These are phyloP conservation scores for Gymnodraco acuticeps DNA, from an alignment of 2,797 vertebrate genomes.

Conservation along the genomic window DNA sequence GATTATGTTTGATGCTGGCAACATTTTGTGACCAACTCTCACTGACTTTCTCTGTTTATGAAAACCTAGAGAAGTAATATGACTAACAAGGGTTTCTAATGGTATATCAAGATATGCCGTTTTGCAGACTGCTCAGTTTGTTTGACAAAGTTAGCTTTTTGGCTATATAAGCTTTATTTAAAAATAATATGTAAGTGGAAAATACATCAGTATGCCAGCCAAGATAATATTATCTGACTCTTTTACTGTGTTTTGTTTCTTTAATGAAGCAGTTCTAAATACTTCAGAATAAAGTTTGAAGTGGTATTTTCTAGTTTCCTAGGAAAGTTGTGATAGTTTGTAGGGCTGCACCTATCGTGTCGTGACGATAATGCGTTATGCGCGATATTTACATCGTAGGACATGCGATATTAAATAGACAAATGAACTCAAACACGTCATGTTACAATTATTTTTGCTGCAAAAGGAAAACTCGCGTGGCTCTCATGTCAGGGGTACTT, in stretches of 20 bases:
- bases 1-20: neutral
- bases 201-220: neutral
- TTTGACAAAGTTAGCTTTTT: neutral
- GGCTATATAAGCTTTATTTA: neutral
- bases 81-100: neutral
- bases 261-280: conserved; percentile 2
- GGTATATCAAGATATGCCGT: neutral
- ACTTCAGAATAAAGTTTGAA: neutral
- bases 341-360: neutral
- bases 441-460: too few relatives aligned
- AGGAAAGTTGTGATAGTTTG: neutral
- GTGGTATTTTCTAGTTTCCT: neutral
- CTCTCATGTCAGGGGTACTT: too few relatives aligned
- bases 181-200: neutral
- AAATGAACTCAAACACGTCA: too few relatives aligned
- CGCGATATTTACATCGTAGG: too few relatives aligned
- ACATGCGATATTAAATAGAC: too few relatives aligned
- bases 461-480: too few relatives aligned
- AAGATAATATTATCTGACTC: neutral
- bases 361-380: too few relatives aligned
- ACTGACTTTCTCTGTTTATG: neutral
- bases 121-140: neutral
- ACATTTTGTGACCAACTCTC: conserved; percentile 1
- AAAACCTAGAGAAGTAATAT: conserved; percentile 14
- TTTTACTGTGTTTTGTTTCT: neutral